A percentile compares a stretch with the other conserved stretches of the same genome.
These are phyloP conservation scores for Megamerina dolium DNA, from an alignment of 2,888 invertebrate genomes.

Conservation along the genomic window DNA sequence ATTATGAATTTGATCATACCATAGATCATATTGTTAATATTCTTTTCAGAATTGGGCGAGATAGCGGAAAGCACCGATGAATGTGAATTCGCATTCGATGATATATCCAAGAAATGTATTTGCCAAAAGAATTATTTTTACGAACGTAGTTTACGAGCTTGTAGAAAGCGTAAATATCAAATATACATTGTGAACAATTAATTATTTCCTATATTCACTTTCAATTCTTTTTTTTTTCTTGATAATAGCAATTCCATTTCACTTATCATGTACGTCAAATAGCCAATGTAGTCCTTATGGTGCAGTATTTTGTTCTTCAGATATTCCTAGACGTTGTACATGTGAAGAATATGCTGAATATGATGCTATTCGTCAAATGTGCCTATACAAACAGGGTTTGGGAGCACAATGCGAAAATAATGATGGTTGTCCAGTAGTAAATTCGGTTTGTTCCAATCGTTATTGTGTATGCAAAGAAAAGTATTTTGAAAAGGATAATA, in stretches of 20 bases:
- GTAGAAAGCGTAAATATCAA: conserved; percentile 42
- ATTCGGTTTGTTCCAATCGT: conserved; percentile 41
- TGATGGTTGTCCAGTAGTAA: conserved; percentile 32
- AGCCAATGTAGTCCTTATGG: conserved; percentile 49
- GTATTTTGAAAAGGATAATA: conserved; percentile 32
- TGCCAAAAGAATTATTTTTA: conserved; percentile 46
- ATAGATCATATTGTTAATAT: neutral
- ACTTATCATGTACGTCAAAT: conserved; percentile 42
- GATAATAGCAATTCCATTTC: conserved; percentile 35
- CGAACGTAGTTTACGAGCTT: conserved; percentile 39
- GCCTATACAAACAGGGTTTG: conserved; percentile 39
- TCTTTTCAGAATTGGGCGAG: conserved; percentile 44
- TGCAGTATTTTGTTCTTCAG: conserved; percentile 33
- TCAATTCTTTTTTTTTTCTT: neutral
- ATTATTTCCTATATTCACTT: neutral
- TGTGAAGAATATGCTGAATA: conserved; percentile 44
- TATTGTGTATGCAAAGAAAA: conserved; percentile 37
- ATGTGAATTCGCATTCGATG: conserved; percentile 40
- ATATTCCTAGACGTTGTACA: conserved; percentile 40
- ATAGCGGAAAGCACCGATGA: conserved; percentile 41
- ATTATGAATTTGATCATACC: neutral
- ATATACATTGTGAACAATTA: neutral
- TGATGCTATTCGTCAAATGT: conserved; percentile 39
- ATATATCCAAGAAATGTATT: conserved; percentile 37
- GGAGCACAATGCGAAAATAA: conserved; percentile 41